Base-by-base conservation (phyloP, 1,140 invertebrate species). In the Drosophila novamexicana region DNA sequence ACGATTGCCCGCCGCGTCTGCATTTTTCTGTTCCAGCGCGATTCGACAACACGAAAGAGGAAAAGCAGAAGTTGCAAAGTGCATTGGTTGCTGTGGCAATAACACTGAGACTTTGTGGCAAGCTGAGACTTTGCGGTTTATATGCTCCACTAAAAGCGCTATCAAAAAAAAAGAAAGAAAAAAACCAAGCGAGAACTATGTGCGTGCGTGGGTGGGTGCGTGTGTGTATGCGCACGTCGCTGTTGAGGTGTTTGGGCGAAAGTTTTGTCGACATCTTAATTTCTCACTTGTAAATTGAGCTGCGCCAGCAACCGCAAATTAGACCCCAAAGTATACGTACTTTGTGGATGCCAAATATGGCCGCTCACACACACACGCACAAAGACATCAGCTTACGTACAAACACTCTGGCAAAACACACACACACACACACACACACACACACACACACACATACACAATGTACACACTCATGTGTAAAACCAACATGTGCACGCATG, bases 251-350 rank as follows among this genome's bases (percentile, higher is more conserved):
- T 69, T 86, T 75, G 66, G 54, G 39, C 65, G 63, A 86, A 86
- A 85, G 69, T 86, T 85, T 79, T 78, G 79, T 77, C 82, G 79
- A 86, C 82, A 86, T 86, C 83, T 86, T 86, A 86, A 86, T 86
- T 86, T 88, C 82, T 88, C 83, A 88, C 82, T 86, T 88, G 83
- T 86, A 86, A 86, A 86, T 86, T 86, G 83, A 86, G 82, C 83
- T 86, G 82, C 83, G 82, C 76, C 82, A 88, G 82, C 83, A 79
- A 88, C 82, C 82, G 76, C 82, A 86, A 86, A 86, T 86, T 86
- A 88, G 82, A 86, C 82, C 82, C 83, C 82, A 88, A 86, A 86
- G 83, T 82, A 88, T 86, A 82, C 79, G 82, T 82, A 88, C 83
- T 86, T 83, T 86, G 82, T 82, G 82, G 82, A 86, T 86, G 76